Evolutionary conservation across 2,797 vertebrate genomes (phyloP).

Genomic region (Sandelia bainsii): DNA sequence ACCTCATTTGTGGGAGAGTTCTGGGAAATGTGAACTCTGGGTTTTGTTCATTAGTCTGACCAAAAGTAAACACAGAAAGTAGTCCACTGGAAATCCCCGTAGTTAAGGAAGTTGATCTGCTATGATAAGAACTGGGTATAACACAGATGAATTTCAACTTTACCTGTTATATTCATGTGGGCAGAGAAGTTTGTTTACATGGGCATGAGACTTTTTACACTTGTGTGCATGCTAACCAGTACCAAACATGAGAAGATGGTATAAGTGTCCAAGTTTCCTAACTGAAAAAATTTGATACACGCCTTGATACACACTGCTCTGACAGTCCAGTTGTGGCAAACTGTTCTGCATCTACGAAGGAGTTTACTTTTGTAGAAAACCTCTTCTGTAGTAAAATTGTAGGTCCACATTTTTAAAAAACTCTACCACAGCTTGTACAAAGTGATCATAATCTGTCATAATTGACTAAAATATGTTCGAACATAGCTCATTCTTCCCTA

Average conservation of each 20-base stretch:
- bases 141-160: constrained; percentile 13
- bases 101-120: constrained; percentile 26
- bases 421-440: neutral
- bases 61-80: constrained; percentile 12
- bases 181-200: neutral
- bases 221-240: neutral
- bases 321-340: neutral
- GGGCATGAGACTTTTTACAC: neutral
- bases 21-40: neutral
- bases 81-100: constrained; percentile 48
- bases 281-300: neutral
- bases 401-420: neutral
- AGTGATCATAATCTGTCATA: neutral
- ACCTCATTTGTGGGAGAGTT: neutral
- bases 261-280: neutral
- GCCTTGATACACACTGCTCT: too few species aligned
- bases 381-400: neutral
- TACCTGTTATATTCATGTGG: neutral
- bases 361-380: neutral
- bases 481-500: neutral
- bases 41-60: constrained; percentile 7
- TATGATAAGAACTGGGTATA: neutral
- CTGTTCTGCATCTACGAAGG: neutral
- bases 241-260: neutral
- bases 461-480: neutral